A percentile compares a stretch with the other conserved stretches of the same genome.
These are phyloP conservation scores for Chymomyza costata DNA, from an alignment of 1,140 invertebrate species.

Conservation along the genomic window DNA sequence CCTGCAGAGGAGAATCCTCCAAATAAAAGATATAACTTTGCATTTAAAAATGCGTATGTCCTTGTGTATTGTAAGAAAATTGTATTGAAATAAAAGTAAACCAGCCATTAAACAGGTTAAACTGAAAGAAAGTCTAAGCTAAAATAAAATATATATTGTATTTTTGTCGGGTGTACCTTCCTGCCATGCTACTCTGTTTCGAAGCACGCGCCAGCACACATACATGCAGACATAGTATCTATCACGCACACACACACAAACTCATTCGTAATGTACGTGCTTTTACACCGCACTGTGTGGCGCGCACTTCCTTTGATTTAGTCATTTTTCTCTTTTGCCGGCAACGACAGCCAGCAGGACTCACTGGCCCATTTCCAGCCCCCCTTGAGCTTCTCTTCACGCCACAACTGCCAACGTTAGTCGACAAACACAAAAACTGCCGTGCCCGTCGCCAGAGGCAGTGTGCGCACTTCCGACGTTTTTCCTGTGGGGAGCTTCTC, in stretches of 20 bases:
- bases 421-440: conserved; percentile 19
- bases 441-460: conserved; percentile 43
- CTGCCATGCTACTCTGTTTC: conserved; percentile 52
- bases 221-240: conserved; percentile 31
- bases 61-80: too few relatives aligned
- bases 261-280: conserved; percentile 58
- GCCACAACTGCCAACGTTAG: conserved; percentile 9
- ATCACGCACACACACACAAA: conserved; percentile 15
- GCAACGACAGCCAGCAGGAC: conserved; percentile 57
- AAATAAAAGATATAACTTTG: too few relatives aligned
- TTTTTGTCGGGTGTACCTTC: conserved; percentile 33
- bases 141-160: too few relatives aligned
- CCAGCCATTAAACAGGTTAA: too few relatives aligned
- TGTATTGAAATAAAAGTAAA: too few relatives aligned
- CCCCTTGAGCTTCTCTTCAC: too few relatives aligned
- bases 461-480: conserved; percentile 67
- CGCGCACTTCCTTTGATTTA: conserved; percentile 74
- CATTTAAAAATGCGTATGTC: too few relatives aligned
- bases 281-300: conserved; percentile 65
- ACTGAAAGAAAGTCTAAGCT: too few relatives aligned
- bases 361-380: conserved; percentile 21
- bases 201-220: conserved; percentile 68
- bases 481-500: conserved; percentile 44
- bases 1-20: too few relatives aligned
- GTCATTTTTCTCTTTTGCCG: conserved; percentile 74